phyloP scores from a whole-genome alignment of 2,113 vertebrate species.

The Nanorana parkeri region DNA sequence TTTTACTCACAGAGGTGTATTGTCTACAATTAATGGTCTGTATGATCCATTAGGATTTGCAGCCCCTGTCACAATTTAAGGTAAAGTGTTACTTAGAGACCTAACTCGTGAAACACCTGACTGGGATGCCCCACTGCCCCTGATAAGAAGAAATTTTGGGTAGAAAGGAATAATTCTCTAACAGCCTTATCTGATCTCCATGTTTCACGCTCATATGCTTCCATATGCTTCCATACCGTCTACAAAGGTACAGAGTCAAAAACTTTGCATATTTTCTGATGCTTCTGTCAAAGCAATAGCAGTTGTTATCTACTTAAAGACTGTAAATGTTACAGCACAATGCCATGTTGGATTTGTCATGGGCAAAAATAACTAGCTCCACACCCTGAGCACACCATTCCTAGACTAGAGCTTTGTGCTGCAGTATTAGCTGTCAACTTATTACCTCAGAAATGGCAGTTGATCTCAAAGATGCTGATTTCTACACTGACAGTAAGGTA shows the following conservation, averaged over 20 bases:
- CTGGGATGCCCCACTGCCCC: no score
- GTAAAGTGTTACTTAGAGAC: no score
- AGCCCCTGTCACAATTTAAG: no score
- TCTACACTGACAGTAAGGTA: conserved; percentile 13
- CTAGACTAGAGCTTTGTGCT: conserved; percentile 12
- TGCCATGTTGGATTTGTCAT: conserved; percentile 10
- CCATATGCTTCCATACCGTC: conserved; percentile 3
- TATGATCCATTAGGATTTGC: no score
- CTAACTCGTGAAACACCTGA: no score
- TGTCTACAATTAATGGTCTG: no score
- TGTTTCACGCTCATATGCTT: no score
- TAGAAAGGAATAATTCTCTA: no score
- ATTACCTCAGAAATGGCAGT: not conserved
- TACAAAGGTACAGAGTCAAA: not conserved
- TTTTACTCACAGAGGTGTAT: not conserved
- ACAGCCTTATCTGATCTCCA: no score
- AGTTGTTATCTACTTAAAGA: not conserved
- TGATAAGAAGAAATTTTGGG: no score
- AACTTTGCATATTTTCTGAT: conserved; percentile 11
- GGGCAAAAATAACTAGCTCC: conserved; percentile 3
- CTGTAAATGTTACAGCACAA: no score
- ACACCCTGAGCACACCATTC: conserved; percentile 9
- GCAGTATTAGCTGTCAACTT: not conserved
- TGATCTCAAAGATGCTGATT: not conserved
- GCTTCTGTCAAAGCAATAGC: conserved; percentile 6